These are phyloP conservation scores for Lasioglossum oenotherae DNA, from an alignment of 2,888 invertebrate genomes.

Conservation along the genomic window DNA sequence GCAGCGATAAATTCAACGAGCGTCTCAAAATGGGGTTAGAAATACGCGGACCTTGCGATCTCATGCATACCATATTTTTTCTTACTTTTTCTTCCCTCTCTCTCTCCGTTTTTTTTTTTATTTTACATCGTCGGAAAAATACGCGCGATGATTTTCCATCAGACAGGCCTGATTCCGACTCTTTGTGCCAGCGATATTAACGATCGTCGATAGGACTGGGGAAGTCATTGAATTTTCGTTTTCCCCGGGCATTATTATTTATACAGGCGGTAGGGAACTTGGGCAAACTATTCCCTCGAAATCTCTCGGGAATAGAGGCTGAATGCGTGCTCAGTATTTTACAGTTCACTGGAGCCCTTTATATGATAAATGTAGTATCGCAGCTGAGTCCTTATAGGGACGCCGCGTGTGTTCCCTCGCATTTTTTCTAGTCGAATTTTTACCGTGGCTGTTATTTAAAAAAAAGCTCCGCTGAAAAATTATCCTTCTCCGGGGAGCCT, in stretches of 20 bases:
- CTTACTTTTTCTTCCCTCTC: neutral
- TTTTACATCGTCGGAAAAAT: slow-evolving; percentile 22
- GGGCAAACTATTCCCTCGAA: slow-evolving; percentile 14
- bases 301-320: slow-evolving; percentile 24
- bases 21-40: slow-evolving; percentile 72
- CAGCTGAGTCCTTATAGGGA: slow-evolving; percentile 17
- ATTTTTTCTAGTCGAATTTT: slow-evolving; percentile 21
- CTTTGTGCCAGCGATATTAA: neutral
- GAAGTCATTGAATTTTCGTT: slow-evolving; percentile 12
- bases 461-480: slow-evolving; percentile 3
- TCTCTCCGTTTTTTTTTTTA: neutral
- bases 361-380: slow-evolving; percentile 33
- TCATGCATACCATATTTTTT: slow-evolving; percentile 61
- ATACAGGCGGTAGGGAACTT: slow-evolving; percentile 1
- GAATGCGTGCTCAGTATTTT: slow-evolving; percentile 24
- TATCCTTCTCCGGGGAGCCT: neutral
- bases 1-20: slow-evolving; percentile 70
- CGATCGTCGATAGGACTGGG: slow-evolving; percentile 4
- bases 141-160: slow-evolving; percentile 31
- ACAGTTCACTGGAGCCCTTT: slow-evolving; percentile 23
- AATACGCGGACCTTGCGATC: slow-evolving; percentile 66
- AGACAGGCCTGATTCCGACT: neutral
- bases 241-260: slow-evolving; percentile 2
- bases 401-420: slow-evolving; percentile 1
- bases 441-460: neutral